A percentile compares a stretch with the other conserved stretches of the same genome.
Evolutionary conservation across 2,113 vertebrate species (phyloP).

Genomic region (Crocuta crocuta): DNA sequence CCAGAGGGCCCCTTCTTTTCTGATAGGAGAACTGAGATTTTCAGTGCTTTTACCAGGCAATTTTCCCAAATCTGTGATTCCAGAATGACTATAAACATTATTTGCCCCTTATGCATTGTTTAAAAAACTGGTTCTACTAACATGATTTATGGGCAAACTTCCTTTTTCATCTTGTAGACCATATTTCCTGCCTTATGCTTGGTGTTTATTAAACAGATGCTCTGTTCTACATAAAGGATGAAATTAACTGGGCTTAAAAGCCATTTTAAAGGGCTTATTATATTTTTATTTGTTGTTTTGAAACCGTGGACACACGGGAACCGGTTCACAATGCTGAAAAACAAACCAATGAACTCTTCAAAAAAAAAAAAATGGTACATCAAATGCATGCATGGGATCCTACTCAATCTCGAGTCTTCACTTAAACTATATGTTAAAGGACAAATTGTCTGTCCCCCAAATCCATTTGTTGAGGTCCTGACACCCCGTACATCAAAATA

Average conservation of each 20-base stretch:
- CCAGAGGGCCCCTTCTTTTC: not conserved
- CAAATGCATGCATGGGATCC: not conserved
- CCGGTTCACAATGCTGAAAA: conserved; percentile 13
- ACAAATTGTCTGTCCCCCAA: no score
- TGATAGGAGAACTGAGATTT: conserved; percentile 51
- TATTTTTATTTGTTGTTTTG: conserved; percentile 51
- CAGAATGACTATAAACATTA: conserved; percentile 76
- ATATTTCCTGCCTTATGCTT: conserved; percentile 78
- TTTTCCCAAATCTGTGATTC: conserved; percentile 71
- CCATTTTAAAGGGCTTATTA: conserved; percentile 51
- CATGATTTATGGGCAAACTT: conserved; percentile 80
- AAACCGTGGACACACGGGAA: not conserved
- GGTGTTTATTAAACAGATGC: conserved; percentile 78
- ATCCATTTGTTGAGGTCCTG: not conserved
- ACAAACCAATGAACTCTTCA: not conserved
- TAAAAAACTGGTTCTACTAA: conserved; percentile 69
- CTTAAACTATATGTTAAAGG: not conserved
- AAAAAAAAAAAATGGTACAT: not conserved
- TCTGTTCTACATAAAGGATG: conserved; percentile 63
- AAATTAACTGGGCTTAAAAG: conserved; percentile 53
- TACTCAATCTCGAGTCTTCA: not conserved
- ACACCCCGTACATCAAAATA: not conserved
- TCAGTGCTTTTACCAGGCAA: conserved; percentile 43
- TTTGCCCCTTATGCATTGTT: conserved; percentile 77
- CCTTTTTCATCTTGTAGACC: conserved; percentile 62